Percentiles rank a stretch among this genome's conserved stretches.
Evolutionary conservation across 2,113 vertebrate species (phyloP).

Genomic region (Lepus americanus): DNA sequence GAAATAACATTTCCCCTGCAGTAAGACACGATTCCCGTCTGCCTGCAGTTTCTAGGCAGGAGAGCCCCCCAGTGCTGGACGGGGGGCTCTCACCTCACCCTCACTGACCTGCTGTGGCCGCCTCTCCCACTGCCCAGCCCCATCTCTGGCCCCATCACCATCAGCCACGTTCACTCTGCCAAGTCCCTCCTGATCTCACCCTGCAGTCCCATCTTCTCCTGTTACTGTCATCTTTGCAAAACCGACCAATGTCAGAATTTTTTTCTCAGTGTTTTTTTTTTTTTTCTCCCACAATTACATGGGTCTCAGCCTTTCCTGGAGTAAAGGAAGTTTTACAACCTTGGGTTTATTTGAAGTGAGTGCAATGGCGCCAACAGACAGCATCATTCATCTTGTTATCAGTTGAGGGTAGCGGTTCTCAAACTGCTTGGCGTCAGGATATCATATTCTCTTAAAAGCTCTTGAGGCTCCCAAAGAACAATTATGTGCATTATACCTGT

Average conservation of each 20-base stretch:
- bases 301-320: background rate
- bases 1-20: conserved; percentile 29
- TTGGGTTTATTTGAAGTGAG: background rate
- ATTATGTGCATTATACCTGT: background rate
- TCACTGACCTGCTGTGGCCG: background rate
- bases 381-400: background rate
- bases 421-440: background rate
- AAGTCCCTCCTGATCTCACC: background rate
- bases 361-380: background rate
- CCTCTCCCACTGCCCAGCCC: background rate
- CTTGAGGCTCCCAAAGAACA: background rate
- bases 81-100: background rate
- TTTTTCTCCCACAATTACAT: background rate
- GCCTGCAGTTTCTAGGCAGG: background rate
- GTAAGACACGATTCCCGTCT: background rate
- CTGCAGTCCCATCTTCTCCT: background rate
- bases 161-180: background rate
- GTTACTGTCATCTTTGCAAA: background rate
- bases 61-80: too few species aligned
- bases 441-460: background rate
- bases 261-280: background rate
- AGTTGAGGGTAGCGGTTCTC: background rate
- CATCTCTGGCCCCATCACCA: background rate
- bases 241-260: background rate
- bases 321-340: background rate